Evolutionary conservation across 2,113 vertebrate genomes (phyloP).

Genomic region (Upupa epops): DNA sequence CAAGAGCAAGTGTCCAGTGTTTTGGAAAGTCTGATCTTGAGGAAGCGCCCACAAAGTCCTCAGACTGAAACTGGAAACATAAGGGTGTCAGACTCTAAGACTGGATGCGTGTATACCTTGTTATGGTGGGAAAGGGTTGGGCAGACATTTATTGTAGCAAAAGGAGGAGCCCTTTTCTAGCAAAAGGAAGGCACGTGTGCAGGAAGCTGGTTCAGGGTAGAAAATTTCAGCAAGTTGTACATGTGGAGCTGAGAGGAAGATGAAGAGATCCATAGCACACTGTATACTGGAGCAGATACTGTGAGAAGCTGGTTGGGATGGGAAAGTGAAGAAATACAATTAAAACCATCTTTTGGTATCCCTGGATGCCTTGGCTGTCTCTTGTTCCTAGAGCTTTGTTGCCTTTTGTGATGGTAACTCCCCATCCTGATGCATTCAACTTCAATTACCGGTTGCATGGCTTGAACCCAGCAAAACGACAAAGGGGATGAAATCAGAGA

Average conservation of each 20-base stretch:
- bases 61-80: not conserved
- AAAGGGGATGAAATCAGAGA: not conserved
- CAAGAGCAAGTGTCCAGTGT: not conserved
- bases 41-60: not conserved
- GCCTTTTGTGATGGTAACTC: not conserved
- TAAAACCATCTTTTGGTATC: not conserved
- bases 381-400: not conserved
- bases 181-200: not conserved
- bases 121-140: not conserved
- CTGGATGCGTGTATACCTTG: not conserved
- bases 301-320: not conserved
- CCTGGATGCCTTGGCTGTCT: not conserved
- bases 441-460: not conserved
- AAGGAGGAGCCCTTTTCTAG: not conserved
- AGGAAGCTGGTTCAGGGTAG: not conserved
- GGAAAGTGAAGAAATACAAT: not conserved
- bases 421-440: not conserved
- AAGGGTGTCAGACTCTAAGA: not conserved
- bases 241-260: not conserved
- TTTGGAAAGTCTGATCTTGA: not conserved
- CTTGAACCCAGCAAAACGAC: not conserved
- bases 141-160: not conserved
- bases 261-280: not conserved
- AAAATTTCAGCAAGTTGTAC: not conserved
- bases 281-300: not conserved